Evolutionary conservation across 2,888 invertebrate species (phyloP), one percentile per base, ranked within the genome.

Genomic region (Melinopterus prodromus): DNA sequence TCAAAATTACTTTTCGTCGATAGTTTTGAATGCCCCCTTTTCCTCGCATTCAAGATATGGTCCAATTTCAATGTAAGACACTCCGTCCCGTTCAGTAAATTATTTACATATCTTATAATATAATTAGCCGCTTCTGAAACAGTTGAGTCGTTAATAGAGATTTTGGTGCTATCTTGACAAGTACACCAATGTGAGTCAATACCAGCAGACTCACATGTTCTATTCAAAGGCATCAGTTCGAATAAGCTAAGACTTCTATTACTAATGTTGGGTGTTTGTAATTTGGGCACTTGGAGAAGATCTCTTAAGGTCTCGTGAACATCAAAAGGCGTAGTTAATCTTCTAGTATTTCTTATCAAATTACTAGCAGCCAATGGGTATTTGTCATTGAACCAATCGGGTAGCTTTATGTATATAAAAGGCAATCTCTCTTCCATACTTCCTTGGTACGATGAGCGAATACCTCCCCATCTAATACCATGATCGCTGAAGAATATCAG

Each of bases 101-200:
- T 82, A 86, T 97, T 97, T 70, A 97, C 90, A 82, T 93, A 90
- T 6, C 89, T 87, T 0, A 97, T 91, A 37, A 96, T 89, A 83
- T 92, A 92, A 0, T 89, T 86, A 0, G 94, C 93, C 0, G 93
- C 93, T 71, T 92, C 90, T 6, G 89, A 87, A 0, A 95, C 94
- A 7, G 89, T 87, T 0, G 88, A 84, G 82, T 93, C 92, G 38
- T 91, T 90, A 0, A 89, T 89, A 0, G 91, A 86, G 16, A 96
- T 86, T 83, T 92, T 91, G 76, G 89, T 89, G 78, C 93, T 93
- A 80, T 92, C 92, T 86, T 96, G 95, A 84, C 98, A 98, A 26
- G 96, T 95, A 88, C 98, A 98, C 95, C 95, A 98, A 87, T 97
- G 96, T 35, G 94, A 93, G 0, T 94, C 93, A 80, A 98, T 96